Conservation (phyloP, 2,113 vertebrate species). For the Sapajus apella region DNA sequence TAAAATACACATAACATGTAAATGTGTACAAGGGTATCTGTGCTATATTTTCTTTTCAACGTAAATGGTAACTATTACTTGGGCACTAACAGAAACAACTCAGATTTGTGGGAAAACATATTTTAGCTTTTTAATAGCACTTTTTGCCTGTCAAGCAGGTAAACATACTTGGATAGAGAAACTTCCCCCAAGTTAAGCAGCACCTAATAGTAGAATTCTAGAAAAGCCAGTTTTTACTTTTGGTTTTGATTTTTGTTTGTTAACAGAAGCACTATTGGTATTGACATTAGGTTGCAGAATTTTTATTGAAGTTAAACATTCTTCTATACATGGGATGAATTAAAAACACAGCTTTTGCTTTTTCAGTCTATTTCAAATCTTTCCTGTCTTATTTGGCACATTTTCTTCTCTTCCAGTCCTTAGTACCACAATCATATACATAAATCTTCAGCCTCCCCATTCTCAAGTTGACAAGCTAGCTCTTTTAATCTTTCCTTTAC, state of each 20-base stretch:
- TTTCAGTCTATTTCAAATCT: background rate
- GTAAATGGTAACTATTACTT: background rate
- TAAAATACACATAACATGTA: background rate
- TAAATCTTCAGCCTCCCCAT: background rate
- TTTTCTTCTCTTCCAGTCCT: background rate
- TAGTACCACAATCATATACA: background rate
- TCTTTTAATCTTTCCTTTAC: background rate
- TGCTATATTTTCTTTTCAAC: background rate
- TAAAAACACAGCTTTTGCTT: background rate
- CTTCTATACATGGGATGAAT: background rate
- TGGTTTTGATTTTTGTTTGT: background rate
- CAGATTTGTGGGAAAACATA: background rate
- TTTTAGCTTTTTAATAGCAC: background rate
- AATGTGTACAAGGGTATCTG: background rate
- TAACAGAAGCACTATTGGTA: background rate
- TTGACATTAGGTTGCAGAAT: background rate
- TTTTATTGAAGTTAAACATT: background rate
- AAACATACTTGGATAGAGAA: background rate
- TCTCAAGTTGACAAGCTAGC: background rate
- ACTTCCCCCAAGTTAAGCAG: background rate
- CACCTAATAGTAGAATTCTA: background rate
- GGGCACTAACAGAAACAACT: background rate
- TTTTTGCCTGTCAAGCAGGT: background rate
- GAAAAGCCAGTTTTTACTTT: background rate
- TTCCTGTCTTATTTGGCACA: background rate